Evolutionary conservation across 2,797 vertebrate genomes (phyloP), one percentile per base, ranked within the genome.

Genomic region (Synaphobranchus kaupii): DNA sequence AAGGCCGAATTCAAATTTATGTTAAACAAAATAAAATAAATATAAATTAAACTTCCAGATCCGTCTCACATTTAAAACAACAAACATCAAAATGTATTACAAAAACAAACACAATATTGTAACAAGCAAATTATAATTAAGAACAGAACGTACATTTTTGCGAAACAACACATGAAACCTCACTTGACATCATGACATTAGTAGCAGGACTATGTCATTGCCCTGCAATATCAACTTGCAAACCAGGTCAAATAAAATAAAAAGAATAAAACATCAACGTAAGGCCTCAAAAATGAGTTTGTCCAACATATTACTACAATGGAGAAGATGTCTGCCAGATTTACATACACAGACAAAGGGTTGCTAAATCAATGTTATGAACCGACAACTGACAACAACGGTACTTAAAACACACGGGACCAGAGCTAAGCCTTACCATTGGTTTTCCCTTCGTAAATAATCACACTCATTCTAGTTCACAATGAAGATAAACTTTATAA

Each of bases 261-360:
- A 86, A 66, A 39, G 1, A 66, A 10, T 54, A 39, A 66, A 66
- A 25, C 56, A 50, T 91, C 90, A 91, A 93, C 92, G 94, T 94
- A 95, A 96, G 94, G 94, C 94, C 94, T 95, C 94, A 82, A 92
- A 95, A 94, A 92, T 88, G 87, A 94, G 94, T 93, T 52, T 68
- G 93, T 90, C 78, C 89, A 91, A 94, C 88, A 91, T 56, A 92
- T 85, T 85, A 88, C 50, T 25, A 50, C 20, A 90, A 71, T 88
- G 48, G 28, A 34, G 39, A 34, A 25, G n/a, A 66, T 66, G 28
- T 83, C 60, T 31, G 15, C 0, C 63, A 84, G 50, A 56, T 66
- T 83, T 56, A 71, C 81, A 73, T 17, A 39, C 34, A 50, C 28
- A 39, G 13, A 50, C 28, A 39, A 66, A 87, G 25, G 86, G 44